Evolutionary conservation across 2,113 vertebrate genomes (phyloP).

Genomic region (Gnathonemus echidnorhynchus): DNA sequence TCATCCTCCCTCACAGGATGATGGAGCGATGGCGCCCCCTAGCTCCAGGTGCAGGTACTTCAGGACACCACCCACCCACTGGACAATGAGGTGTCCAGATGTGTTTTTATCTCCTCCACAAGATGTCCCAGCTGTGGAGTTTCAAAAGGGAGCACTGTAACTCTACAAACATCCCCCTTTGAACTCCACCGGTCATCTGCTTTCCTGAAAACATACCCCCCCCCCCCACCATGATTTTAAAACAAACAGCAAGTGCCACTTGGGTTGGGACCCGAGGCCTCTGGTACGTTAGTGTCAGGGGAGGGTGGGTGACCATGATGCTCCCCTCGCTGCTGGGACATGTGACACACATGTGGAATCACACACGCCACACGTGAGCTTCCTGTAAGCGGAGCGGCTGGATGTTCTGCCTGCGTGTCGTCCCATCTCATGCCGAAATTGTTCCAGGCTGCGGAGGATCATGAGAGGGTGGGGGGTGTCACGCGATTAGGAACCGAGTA

Average conservation of each 20-base stretch:
- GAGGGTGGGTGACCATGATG: not conserved
- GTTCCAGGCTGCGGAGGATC: not conserved
- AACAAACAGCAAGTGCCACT: not conserved
- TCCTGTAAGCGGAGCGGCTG: not conserved
- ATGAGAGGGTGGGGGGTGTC: not conserved
- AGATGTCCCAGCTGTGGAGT: not conserved
- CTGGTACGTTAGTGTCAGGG: not conserved
- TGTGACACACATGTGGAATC: not conserved
- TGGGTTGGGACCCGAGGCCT: not conserved
- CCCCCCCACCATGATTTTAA: not conserved
- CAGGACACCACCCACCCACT: not conserved
- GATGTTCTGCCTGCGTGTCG: not conserved
- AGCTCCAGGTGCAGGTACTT: not conserved
- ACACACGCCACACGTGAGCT: not conserved
- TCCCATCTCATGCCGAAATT: not conserved
- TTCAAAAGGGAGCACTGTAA: not conserved
- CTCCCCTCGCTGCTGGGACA: not conserved
- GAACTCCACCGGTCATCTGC: not conserved
- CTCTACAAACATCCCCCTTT: not conserved
- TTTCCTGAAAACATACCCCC: not conserved
- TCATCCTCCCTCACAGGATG: not conserved
- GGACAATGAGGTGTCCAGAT: not conserved
- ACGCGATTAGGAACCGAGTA: not conserved
- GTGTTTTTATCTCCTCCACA: not conserved
- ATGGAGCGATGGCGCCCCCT: not conserved